Evolutionary conservation across 2,888 invertebrate species (phyloP), one percentile per base, ranked within the genome.

Genomic region (Torymus tubicola): DNA sequence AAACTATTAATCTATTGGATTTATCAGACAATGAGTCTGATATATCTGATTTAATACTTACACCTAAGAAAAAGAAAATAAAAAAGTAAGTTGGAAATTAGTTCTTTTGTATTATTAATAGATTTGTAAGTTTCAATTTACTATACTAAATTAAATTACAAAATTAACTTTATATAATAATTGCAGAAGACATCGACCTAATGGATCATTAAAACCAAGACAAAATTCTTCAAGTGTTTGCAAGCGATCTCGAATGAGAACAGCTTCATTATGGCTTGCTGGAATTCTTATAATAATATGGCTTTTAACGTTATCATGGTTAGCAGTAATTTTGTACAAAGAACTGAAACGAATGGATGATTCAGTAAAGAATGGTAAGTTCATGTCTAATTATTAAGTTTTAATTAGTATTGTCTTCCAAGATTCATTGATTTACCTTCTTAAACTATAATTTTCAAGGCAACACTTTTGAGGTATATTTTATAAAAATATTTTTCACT

Each of bases 1-100:
- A 94, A 91, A 93, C 93, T 84, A 94, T 94, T 88, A 93, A 94
- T 85, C 92, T 94, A 65, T 88, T 94, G 86, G 93, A 93, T 86
- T 88, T 94, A 71, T 93, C 93, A 80, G 93, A 93, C 82, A 93
- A 93, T 83, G 93, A 93, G 64, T 93, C 94, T 0, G 93, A 93
- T 82, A 92, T 93, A 81, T 91, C 94, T 63, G 93, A 93, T 86
- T 87, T 93, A 88, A 92, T 93, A 88, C 91, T 93, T 79, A 86
- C 89, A 24, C 93, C 93, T 81, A 93, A 92, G 63, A 93, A 93
- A 85, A 93, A 92, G 87, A 93, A 92, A 89, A 90, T 93, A 50
- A 92, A 92, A 80, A 92, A 93, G 93, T 93, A 86, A 73, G 24
- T 24, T 24, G 2, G 2, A 2, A 24, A 24, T 3, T 2, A 24